Evolutionary conservation across 2,888 invertebrate genomes (phyloP), one percentile per base, ranked within the genome.

Genomic region (Argyra leucocephala): DNA sequence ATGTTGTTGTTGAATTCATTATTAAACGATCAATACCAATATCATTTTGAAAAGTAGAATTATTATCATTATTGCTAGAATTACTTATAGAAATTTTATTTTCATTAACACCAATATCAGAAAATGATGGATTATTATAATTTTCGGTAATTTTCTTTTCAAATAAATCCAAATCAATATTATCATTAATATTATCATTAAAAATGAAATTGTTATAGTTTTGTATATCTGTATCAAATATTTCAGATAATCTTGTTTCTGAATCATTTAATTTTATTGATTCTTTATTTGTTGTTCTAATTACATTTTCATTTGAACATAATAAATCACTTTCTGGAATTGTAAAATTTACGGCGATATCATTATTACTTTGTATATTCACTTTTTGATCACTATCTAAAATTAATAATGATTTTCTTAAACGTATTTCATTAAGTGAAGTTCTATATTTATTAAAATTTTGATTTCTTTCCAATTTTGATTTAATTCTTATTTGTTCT

Each of bases 361-460:
- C 62, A 7, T 26, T 61, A 23, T 65, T 65, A 4, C 61, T 15
- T 18, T 23, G 10, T 15, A 15, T 15, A 23, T 15, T 63, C 48
- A 62, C 48, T 24, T n/a, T n/a, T 12, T 58, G 1, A 12, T n/a
- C 22, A n/a, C 36, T 57, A 21, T 60, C 62, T 9, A 31, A 37
- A 36, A 37, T 59, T n/a, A 67, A 57, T 9, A 67, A 37, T 3
- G 68, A 21, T 68, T 64, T 68, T 26, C 67, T 65, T 15, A 70
- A 22, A 7, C 61, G 12, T 22, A 66, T 23, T 48, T 68, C 67
- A 36, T 67, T 65, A 1, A 69, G 26, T 10, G 67, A 65, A 61
- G 66, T 63, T 18, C 72, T 68, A 26, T 59, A 68, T 69, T 68
- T 67, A 67, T 74, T 74, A 48, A 73, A 75, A 66, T 69, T 66